A percentile compares a stretch with the other conserved stretches of the same genome.
These are phyloP conservation scores for Baronia brevicornis DNA, from an alignment of 2,888 invertebrate species.

Conservation along the genomic window DNA sequence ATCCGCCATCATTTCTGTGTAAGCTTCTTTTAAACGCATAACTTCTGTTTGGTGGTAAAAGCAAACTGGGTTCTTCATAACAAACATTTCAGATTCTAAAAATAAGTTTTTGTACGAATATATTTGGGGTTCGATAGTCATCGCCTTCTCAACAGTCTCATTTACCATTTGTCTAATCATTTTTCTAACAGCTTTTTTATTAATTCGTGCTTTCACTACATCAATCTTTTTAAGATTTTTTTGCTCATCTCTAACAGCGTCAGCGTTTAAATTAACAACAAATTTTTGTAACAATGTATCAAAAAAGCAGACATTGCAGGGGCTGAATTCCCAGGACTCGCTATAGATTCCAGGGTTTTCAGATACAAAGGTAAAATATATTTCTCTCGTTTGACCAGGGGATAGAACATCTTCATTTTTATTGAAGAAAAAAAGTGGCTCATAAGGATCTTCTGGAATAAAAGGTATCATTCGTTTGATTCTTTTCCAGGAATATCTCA, in stretches of 20 bases:
- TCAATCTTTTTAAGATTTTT: constrained; percentile 29
- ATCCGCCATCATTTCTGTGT: constrained; percentile 38
- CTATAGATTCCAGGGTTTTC: constrained; percentile 44
- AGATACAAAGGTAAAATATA: constrained; percentile 67
- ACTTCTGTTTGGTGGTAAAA: constrained; percentile 65
- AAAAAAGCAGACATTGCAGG: constrained; percentile 55
- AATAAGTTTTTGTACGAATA: constrained; percentile 55
- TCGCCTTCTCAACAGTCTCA: constrained; percentile 34
- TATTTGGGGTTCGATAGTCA: constrained; percentile 34
- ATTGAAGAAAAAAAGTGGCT: constrained; percentile 72
- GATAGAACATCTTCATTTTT: constrained; percentile 70
- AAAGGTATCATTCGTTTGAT: constrained; percentile 40
- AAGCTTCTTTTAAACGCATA: constrained; percentile 40
- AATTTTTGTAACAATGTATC: constrained; percentile 40
- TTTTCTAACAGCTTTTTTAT: constrained; percentile 33
- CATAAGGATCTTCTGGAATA: constrained; percentile 41
- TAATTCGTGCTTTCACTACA: constrained; percentile 35
- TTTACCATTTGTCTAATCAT: constrained; percentile 32
- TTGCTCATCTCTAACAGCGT: constrained; percentile 41
- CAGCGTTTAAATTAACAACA: constrained; percentile 45
- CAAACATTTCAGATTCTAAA: constrained; percentile 54
- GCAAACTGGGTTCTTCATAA: constrained; percentile 60
- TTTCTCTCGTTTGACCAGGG: constrained; percentile 60
- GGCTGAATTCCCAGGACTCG: constrained; percentile 68
- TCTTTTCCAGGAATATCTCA: constrained; percentile 69